Evolutionary conservation across 1,140 invertebrate genomes (phyloP), one percentile per base, ranked within the genome.

Genomic region (Nilaparvata lugens): DNA sequence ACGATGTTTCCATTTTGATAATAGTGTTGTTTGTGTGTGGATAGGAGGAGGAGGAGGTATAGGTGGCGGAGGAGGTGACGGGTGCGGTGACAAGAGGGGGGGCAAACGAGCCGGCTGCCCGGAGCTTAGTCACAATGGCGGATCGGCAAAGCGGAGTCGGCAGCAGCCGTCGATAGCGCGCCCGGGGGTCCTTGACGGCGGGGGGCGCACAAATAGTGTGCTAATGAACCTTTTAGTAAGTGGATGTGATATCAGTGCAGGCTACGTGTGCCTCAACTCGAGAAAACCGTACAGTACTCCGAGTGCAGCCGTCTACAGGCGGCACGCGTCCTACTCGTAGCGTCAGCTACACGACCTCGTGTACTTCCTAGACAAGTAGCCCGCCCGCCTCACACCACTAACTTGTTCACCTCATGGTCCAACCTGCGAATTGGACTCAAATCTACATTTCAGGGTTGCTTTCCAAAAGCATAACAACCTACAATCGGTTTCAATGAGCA

Each of bases 161-260:
- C 59, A 51, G 13, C 31, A 35, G n/a, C 7, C 59, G 18, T 35
- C 57, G 31, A 60, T 60, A 60, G 45, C 64, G 58, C 57, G 43
- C 19, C 31, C 52, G n/a, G 59, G 52, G 2, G 43, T 63, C 23
- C 42, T 56, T 31, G 60, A 65, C 58, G 62, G 62, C 11, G 71
- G 60, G 56, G 60, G 61, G 61, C 69, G 58, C 68, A 64, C 24
- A 69, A 70, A 63, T 80, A 89, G 87, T 74, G 91, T 94, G 67
- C 80, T 94, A 63, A 91, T 93, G 85, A 94, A 94, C 77, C 80
- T 94, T 60, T 79, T 94, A 74, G 88, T 93, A 73, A 92, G 89
- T 79, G 91, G 91, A 69, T 90, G 90, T 78, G 91, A 94, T 75
- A 86, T 93, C 73, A 87, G 86, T 79, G 88, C 90, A 65, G 91